Conservation (phyloP, 2,888 invertebrate species). For the Periphyllus acericola region DNA sequence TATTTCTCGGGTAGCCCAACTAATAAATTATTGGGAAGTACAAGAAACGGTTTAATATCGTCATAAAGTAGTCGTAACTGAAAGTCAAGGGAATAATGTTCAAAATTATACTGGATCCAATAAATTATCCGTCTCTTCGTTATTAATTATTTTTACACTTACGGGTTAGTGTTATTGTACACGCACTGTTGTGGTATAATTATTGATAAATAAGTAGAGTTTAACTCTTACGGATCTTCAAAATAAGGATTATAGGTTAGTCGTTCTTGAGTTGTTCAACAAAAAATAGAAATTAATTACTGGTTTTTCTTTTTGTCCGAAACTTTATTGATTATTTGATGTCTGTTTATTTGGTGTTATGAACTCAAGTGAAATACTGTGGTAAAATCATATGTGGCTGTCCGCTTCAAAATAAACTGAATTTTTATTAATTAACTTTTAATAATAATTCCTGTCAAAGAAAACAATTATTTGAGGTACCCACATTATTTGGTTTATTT, state of each 20-base stretch:
- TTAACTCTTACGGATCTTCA: background rate
- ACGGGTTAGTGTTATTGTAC: background rate
- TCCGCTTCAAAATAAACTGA: no score
- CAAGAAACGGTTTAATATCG: background rate
- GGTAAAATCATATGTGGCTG: background rate
- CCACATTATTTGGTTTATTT: background rate
- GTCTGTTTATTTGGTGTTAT: background rate
- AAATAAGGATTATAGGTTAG: background rate
- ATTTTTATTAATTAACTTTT: conserved; percentile 11
- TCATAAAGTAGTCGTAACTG: no score
- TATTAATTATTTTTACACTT: background rate
- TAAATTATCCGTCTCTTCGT: background rate
- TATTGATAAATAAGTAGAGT: background rate
- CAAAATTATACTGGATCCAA: no score
- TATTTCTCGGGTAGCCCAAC: background rate
- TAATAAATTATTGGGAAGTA: background rate
- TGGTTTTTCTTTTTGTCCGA: no score
- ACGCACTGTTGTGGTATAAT: background rate
- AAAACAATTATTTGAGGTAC: conserved; percentile 1
- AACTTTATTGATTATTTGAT: no score
- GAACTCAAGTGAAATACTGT: background rate
- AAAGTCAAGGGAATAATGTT: no score
- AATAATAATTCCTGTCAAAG: conserved; percentile 35
- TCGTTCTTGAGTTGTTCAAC: background rate
- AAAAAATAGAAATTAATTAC: no score